phyloP scores from a whole-genome alignment of 2,797 vertebrate genomes.

The Megalops cyprinoides region DNA sequence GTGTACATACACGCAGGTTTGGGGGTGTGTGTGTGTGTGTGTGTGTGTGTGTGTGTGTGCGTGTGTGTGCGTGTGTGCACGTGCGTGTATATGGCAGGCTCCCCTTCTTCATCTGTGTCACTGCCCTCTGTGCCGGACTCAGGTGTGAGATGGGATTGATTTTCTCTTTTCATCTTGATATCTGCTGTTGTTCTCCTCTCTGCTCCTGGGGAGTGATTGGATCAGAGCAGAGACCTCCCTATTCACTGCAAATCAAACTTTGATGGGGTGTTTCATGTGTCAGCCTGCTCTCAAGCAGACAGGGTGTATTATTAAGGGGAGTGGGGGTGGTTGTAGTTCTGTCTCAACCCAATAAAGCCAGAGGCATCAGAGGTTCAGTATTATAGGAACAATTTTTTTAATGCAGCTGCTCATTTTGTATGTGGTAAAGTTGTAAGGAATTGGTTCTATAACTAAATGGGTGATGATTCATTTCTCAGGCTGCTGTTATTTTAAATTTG shows the following conservation, averaged over 20 bases:
- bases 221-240: neutral
- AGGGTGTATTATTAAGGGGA: neutral
- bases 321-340: neutral
- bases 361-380: neutral
- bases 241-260: neutral
- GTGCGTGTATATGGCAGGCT: too few relatives aligned
- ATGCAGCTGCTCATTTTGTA: too few relatives aligned
- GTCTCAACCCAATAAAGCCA: neutral
- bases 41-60: too few relatives aligned
- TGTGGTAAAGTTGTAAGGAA: too few relatives aligned
- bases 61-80: neutral
- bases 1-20: too few relatives aligned
- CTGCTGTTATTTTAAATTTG: too few relatives aligned
- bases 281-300: neutral
- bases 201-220: neutral
- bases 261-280: neutral
- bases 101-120: neutral
- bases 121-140: neutral
- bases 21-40: too few relatives aligned
- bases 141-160: neutral
- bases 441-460: too few relatives aligned
- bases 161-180: neutral
- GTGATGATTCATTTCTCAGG: too few relatives aligned
- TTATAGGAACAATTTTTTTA: too few relatives aligned
- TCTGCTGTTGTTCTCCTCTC: neutral